Base-by-base conservation (phyloP, 2,113 vertebrate species). In the Callorhinus ursinus region DNA sequence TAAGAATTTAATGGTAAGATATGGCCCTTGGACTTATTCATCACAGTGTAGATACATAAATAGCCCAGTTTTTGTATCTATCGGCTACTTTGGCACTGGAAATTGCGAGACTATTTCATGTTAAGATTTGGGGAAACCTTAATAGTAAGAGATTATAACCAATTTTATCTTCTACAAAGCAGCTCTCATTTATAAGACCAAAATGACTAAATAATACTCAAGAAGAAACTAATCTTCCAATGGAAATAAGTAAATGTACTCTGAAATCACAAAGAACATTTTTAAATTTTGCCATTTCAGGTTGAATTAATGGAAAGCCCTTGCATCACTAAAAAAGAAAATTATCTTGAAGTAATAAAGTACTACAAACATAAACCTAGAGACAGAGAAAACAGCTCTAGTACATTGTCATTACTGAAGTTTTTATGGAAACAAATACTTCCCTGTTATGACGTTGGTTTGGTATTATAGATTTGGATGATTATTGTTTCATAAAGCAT, bases 261-360 rank as follows among this genome's bases (percentile, higher is more conserved):
- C 31, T 67, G 46, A 97, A 97, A 80, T 88, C 67, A 86, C 49
- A 80, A 77, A 95, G 51, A 84, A 6, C 9, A 89, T 8, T 59
- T 97, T 90, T 72, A 69, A 85, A 94, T 88, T 96, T 90, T 88
- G 31, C 19, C 46, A 67, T 90, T 97, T 97, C 51, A 72, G n/a
- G 36, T 57, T 93, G 82, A 96, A 82, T 93, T 93, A 91, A 90
- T 85, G 49, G 63, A 91, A 96, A 90, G 90, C 13, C 72, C 39
- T 95, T 95, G 22, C 10, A 90, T 92, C 36, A 85, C 76, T 74
- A 77, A 97, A 74, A 77, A 89, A 39, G n/a, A 72, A 46, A 95
- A 69, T 97, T 95, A 90, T 94, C 6, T 13, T 89, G 15, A 86
- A 85, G 49, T 65, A 74, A 87, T 74, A 65, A 72, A 88, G 28